Percentiles rank a stretch among this genome's conserved stretches.
These are phyloP conservation scores for Erpobdella octoculata DNA, from an alignment of 2,888 invertebrate species.

Conservation along the genomic window DNA sequence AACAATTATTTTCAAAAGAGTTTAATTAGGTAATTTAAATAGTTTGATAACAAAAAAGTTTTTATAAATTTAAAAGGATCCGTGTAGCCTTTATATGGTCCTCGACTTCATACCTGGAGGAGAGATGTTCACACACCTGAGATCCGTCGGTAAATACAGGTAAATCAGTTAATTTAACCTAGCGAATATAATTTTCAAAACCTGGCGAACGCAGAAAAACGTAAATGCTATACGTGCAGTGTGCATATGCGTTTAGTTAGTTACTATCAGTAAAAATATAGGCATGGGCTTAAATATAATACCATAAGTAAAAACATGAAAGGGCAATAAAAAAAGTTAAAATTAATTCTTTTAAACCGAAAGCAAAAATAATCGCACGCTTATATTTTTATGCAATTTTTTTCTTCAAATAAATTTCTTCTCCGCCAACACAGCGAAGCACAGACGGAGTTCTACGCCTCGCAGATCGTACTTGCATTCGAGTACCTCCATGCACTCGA, in stretches of 20 bases:
- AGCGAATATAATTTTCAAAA: constrained; percentile 36
- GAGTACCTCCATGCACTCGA: constrained; percentile 98
- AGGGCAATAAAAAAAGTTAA: no score
- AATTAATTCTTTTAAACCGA: no score
- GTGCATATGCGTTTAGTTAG: background rate
- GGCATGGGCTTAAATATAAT: background rate
- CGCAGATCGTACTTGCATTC: constrained; percentile 97
- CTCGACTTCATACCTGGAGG: constrained; percentile 98
- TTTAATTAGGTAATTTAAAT: no score
- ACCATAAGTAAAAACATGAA: no score
- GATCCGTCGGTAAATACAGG: constrained; percentile 87
- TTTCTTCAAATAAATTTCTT: no score
- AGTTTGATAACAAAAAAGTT: no score
- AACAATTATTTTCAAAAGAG: no score
- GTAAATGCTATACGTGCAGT: background rate
- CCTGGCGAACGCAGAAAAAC: background rate
- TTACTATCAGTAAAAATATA: background rate
- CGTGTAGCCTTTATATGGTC: constrained; percentile 98
- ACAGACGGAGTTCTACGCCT: constrained; percentile 96
- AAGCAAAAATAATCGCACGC: no score
- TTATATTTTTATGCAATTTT: no score
- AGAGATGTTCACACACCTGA: constrained; percentile 98
- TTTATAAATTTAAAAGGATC: constrained; percentile 69
- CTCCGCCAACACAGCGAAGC: constrained; percentile 84
- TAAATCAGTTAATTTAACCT: constrained; percentile 43